Percentiles rank a stretch among this genome's conserved stretches.
Evolutionary conservation across 1,140 invertebrate species (phyloP).

Genomic region (Lutraria rhynchaena): DNA sequence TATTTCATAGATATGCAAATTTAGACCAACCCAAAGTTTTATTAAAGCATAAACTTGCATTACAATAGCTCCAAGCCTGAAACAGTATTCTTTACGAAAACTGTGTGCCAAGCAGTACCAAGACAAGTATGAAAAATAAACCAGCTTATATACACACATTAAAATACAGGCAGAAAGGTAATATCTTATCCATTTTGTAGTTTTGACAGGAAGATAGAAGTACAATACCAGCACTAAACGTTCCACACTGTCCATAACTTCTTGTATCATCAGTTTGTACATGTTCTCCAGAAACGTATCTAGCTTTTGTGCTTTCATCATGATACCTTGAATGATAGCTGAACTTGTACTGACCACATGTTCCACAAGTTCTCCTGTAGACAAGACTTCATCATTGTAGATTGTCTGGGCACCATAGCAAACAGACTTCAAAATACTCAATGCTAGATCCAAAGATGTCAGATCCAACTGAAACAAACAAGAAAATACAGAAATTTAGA

Average conservation of each 20-base stretch:
- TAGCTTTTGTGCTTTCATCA: background rate
- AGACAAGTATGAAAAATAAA: no score
- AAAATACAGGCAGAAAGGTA: no score
- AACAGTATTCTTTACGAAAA: no score
- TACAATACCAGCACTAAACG: constrained; percentile 32
- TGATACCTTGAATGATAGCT: constrained; percentile 16
- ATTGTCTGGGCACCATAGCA: background rate
- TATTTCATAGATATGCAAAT: no score
- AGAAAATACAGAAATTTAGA: no score
- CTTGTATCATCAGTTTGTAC: constrained; percentile 19
- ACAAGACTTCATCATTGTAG: constrained; percentile 29
- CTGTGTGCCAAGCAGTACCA: no score
- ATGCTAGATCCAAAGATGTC: constrained; percentile 5
- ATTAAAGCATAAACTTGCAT: no score
- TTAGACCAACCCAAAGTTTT: no score
- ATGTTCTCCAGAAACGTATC: background rate
- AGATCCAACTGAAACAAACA: constrained; percentile 40
- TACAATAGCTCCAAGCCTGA: no score
- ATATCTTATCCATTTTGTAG: no score
- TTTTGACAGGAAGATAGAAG: no score
- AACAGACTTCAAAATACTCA: constrained; percentile 4
- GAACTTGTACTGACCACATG: background rate
- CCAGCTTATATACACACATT: no score
- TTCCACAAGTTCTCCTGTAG: constrained; percentile 27
- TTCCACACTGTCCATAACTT: constrained; percentile 1